Conservation (phyloP, 2,888 invertebrate genomes). For the Dynastes hyllus region DNA sequence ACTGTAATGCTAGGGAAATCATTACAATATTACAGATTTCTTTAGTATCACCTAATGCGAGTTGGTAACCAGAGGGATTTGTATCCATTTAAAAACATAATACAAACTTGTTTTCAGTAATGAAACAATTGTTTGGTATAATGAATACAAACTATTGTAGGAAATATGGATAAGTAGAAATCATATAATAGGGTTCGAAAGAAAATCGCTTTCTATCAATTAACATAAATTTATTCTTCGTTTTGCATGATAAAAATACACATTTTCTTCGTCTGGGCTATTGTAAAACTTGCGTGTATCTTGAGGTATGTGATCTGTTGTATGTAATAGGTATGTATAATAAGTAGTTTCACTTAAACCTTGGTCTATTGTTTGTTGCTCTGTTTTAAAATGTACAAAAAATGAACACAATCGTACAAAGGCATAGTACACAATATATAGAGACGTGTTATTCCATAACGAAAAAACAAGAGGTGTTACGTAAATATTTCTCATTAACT, state of each 20-base stretch:
- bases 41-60: no score
- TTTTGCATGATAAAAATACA: slow-evolving; percentile 67
- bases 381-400: slow-evolving; percentile 51
- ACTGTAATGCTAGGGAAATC: no score
- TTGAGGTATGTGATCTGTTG: slow-evolving; percentile 64
- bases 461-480: no score
- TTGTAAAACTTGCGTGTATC: slow-evolving; percentile 60
- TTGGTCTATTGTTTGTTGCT: slow-evolving; percentile 63
- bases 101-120: no score
- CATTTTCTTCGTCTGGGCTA: slow-evolving; percentile 63
- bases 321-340: slow-evolving; percentile 56
- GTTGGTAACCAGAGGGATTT: no score
- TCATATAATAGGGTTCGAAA: no score
- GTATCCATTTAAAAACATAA: no score
- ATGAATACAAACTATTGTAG: no score
- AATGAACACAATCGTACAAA: slow-evolving; percentile 23
- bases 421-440: not conserved
- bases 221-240: slow-evolving; percentile 67
- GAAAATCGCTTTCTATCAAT: slow-evolving; percentile 58
- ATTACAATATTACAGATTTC: no score
- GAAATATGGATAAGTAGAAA: no score
- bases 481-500: no score
- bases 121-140: no score
- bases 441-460: not conserved
- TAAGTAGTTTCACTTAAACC: slow-evolving; percentile 39